Evolutionary conservation across 2,888 invertebrate species (phyloP).

Genomic region (Pachycephus smyrnensis): DNA sequence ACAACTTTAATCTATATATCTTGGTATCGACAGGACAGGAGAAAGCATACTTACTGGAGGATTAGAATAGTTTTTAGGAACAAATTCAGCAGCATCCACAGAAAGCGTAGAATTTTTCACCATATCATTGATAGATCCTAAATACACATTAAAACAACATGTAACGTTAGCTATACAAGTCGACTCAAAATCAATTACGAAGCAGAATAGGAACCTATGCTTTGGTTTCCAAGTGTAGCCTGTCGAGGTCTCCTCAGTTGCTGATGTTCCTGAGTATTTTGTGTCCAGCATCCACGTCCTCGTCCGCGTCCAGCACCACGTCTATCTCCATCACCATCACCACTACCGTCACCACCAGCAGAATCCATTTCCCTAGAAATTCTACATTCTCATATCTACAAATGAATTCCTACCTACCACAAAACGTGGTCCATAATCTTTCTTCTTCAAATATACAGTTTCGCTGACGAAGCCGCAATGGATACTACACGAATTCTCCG

Average conservation of each 20-base stretch:
- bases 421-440: too few species aligned
- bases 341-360: constrained; percentile 43
- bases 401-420: too few species aligned
- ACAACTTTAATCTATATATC: background rate
- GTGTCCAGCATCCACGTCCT: constrained; percentile 43
- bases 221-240: constrained; percentile 8
- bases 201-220: constrained; percentile 1
- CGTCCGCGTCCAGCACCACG: constrained; percentile 28
- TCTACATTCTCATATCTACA: background rate
- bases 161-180: too few species aligned
- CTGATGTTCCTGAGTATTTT: constrained; percentile 30
- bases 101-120: constrained; percentile 50
- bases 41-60: background rate
- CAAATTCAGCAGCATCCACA: constrained; percentile 56
- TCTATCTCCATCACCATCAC: constrained; percentile 39
- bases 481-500: too few species aligned
- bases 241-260: constrained; percentile 45
- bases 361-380: constrained; percentile 47
- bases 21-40: background rate
- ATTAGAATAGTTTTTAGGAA: constrained; percentile 45
- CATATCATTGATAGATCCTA: constrained; percentile 31
- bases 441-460: too few species aligned
- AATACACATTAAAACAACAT: background rate
- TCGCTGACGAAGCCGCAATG: too few species aligned
- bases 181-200: too few species aligned